Percentiles rank a stretch among this genome's conserved stretches.
Conservation (phyloP, 2,888 invertebrate genomes). For the Allacma fusca region DNA sequence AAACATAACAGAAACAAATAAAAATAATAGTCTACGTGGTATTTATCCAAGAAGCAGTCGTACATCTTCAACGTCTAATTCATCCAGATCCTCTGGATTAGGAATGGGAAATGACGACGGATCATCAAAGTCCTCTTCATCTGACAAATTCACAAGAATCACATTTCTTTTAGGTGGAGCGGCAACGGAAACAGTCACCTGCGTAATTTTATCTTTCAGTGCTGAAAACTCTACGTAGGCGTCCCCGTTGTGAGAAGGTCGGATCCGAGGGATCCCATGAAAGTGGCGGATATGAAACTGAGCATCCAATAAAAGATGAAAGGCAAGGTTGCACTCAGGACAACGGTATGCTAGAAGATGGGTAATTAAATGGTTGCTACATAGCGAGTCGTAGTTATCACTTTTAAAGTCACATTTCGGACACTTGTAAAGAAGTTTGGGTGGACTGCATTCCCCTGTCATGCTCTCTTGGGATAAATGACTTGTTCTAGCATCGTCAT, state of each 20-base stretch:
- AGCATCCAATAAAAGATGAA: conserved; percentile 43
- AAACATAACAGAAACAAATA: background rate
- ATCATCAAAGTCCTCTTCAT: conserved; percentile 34
- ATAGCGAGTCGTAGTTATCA: conserved; percentile 40
- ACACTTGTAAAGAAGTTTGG: conserved; percentile 40
- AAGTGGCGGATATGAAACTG: conserved; percentile 49
- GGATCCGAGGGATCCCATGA: conserved; percentile 37
- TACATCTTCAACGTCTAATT: conserved; percentile 30
- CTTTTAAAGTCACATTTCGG: conserved; percentile 46
- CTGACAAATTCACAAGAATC: conserved; percentile 27
- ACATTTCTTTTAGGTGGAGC: conserved; percentile 9
- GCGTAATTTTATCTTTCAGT: conserved; percentile 31
- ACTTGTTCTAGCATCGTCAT: background rate
- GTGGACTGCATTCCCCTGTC: background rate
- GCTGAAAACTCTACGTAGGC: conserved; percentile 38
- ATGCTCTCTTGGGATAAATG: background rate
- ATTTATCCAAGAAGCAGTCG: background rate
- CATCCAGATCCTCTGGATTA: conserved; percentile 18
- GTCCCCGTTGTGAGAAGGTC: conserved; percentile 36
- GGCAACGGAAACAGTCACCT: background rate
- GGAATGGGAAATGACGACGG: conserved; percentile 18
- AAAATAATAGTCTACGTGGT: background rate
- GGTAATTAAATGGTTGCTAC: conserved; percentile 45
- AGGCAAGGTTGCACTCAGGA: conserved; percentile 44
- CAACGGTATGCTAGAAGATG: conserved; percentile 49